A percentile compares a stretch with the other conserved stretches of the same genome.
Conservation (phyloP, 2,888 invertebrate genomes). For the Melipona beecheii region DNA sequence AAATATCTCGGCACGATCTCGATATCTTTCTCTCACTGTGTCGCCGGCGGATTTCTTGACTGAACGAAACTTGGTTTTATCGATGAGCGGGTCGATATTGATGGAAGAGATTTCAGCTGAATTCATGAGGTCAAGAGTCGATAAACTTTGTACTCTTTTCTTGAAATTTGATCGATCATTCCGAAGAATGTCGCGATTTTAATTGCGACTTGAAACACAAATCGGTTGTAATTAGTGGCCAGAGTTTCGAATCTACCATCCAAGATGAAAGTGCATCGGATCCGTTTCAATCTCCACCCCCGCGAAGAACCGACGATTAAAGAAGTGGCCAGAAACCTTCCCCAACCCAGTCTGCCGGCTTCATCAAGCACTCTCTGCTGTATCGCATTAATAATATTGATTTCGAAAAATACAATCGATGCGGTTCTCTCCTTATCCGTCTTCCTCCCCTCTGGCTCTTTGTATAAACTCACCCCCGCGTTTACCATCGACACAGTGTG, state of each 20-base stretch:
- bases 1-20: conserved; percentile 40
- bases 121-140: background rate
- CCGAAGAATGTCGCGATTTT: background rate
- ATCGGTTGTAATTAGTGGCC: background rate
- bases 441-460: conserved; percentile 4
- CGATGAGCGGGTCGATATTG: background rate
- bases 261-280: background rate
- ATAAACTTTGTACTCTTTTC: background rate
- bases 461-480: conserved; percentile 33
- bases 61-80: background rate
- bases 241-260: background rate
- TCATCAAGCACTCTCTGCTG: conserved; percentile 81
- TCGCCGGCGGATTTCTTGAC: background rate
- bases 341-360: conserved; percentile 71
- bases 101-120: background rate
- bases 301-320: conserved; percentile 49
- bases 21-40: background rate
- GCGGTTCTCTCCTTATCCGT: conserved; percentile 19
- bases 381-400: conserved; percentile 83
- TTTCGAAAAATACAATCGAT: conserved; percentile 80
- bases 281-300: conserved; percentile 10
- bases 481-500: conserved; percentile 20
- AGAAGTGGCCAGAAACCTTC: conserved; percentile 54
- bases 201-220: background rate
- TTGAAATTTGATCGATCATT: background rate